phyloP scores from a whole-genome alignment of 2,888 invertebrate species.

The Automeris io region DNA sequence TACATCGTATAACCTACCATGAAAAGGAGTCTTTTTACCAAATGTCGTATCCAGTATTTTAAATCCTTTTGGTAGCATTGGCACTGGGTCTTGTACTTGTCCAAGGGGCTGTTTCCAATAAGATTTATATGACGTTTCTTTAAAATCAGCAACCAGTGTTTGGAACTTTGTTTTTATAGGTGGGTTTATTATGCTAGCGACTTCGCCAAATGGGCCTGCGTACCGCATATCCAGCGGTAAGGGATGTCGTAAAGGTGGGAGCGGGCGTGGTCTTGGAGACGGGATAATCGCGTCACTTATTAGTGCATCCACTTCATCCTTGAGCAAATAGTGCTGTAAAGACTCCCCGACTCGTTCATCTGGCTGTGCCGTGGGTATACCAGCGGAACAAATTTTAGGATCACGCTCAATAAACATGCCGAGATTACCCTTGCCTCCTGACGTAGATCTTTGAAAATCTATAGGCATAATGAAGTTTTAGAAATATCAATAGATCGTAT shows the following conservation, averaged over 20 bases:
- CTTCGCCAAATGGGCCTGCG: slow-evolving; percentile 37
- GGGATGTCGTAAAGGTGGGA: slow-evolving; percentile 44
- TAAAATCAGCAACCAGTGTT: slow-evolving; percentile 48
- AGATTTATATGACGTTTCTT: slow-evolving; percentile 48
- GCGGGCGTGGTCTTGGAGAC: slow-evolving; percentile 32
- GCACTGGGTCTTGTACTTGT: slow-evolving; percentile 38
- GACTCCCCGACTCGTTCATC: slow-evolving; percentile 34
- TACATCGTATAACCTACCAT: slow-evolving; percentile 51
- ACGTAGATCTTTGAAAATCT: slow-evolving; percentile 42
- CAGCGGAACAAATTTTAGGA: slow-evolving; percentile 55
- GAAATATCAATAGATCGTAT: neutral
- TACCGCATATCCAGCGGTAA: slow-evolving; percentile 39
- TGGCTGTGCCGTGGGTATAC: slow-evolving; percentile 47
- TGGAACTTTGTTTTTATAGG: slow-evolving; percentile 51
- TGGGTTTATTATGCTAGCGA: slow-evolving; percentile 42
- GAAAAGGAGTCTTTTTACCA: slow-evolving; percentile 40
- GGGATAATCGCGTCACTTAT: slow-evolving; percentile 51
- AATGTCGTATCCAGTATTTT: slow-evolving; percentile 43
- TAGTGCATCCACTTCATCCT: slow-evolving; percentile 57
- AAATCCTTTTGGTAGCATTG: slow-evolving; percentile 58
- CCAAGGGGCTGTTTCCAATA: slow-evolving; percentile 57
- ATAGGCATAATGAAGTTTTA: slow-evolving; percentile 33
- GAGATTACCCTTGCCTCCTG: slow-evolving; percentile 58
- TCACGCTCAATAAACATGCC: slow-evolving; percentile 56
- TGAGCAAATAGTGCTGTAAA: slow-evolving; percentile 48